These are phyloP conservation scores for Motacilla tschutschensis DNA, from an alignment of 2,113 vertebrate genomes.

Conservation along the genomic window DNA sequence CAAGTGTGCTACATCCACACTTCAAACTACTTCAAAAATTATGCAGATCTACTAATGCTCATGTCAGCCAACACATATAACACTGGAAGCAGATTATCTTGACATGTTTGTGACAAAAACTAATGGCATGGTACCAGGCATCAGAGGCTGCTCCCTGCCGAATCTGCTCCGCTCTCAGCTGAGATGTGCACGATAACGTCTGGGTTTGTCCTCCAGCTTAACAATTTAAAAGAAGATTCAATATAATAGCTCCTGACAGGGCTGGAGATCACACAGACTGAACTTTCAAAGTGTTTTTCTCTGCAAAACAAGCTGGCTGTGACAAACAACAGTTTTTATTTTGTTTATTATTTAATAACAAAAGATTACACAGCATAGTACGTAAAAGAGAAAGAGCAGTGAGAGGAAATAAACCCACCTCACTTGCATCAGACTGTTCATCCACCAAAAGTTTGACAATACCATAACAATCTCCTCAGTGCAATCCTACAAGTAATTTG, in stretches of 20 bases:
- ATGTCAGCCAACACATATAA: neutral
- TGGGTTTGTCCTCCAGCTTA: constrained; percentile 48
- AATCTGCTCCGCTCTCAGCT: neutral
- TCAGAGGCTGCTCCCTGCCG: constrained; percentile 25
- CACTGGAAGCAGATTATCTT: constrained; percentile 31
- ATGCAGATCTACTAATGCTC: constrained; percentile 8
- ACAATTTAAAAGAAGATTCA: constrained; percentile 46
- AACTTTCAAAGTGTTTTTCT: constrained; percentile 52
- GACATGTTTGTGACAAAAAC: neutral
- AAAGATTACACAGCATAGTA: constrained; percentile 25
- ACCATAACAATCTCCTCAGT: constrained; percentile 2
- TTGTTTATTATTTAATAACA: constrained; percentile 59
- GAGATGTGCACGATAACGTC: neutral
- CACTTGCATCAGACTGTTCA: neutral
- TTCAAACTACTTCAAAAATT: constrained; percentile 18
- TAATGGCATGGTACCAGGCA: constrained; percentile 2
- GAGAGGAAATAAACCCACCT: neutral
- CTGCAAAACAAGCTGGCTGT: constrained; percentile 38
- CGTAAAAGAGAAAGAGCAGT: neutral
- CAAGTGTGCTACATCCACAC: neutral
- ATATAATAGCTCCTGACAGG: constrained; percentile 59
- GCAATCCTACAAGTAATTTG: constrained; percentile 8
- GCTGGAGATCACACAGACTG: constrained; percentile 55
- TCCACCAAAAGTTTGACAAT: constrained; percentile 3
- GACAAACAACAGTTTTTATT: constrained; percentile 60